These are phyloP conservation scores for Peucedramus taeniatus DNA, from an alignment of 2,113 vertebrate species.

Conservation along the genomic window DNA sequence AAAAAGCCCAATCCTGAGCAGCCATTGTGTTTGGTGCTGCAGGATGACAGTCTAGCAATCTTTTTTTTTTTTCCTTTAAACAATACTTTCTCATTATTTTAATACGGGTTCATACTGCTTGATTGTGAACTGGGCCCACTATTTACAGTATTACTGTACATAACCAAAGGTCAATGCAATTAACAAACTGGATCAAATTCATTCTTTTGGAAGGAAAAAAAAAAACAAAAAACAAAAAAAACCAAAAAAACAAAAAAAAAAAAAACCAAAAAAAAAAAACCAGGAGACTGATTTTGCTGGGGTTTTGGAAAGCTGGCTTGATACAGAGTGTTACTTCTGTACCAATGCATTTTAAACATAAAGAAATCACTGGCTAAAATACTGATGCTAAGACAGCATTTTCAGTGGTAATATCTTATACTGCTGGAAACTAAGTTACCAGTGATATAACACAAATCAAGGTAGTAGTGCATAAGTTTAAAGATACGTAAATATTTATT, in stretches of 20 bases:
- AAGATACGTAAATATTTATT: slow-evolving; percentile 24
- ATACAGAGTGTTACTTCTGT: background rate
- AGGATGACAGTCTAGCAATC: background rate
- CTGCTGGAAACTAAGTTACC: background rate
- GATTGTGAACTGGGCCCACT: slow-evolving; percentile 9
- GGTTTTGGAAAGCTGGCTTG: background rate
- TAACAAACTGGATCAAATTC: background rate
- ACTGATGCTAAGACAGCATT: background rate
- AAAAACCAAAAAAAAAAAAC: background rate
- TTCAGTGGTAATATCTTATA: background rate
- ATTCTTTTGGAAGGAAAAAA: background rate
- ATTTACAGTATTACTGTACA: background rate
- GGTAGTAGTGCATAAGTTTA: background rate
- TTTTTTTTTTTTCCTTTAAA: background rate
- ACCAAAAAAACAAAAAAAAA: no score
- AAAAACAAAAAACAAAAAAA: no score
- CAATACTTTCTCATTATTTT: background rate
- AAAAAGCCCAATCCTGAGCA: background rate
- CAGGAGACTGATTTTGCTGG: background rate
- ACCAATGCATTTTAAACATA: background rate
- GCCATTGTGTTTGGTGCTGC: background rate
- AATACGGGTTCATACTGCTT: background rate
- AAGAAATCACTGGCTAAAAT: background rate
- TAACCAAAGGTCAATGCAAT: background rate
- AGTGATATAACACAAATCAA: background rate